These are phyloP conservation scores for Merops nubicus DNA, from an alignment of 2,113 vertebrate genomes.

Conservation along the genomic window DNA sequence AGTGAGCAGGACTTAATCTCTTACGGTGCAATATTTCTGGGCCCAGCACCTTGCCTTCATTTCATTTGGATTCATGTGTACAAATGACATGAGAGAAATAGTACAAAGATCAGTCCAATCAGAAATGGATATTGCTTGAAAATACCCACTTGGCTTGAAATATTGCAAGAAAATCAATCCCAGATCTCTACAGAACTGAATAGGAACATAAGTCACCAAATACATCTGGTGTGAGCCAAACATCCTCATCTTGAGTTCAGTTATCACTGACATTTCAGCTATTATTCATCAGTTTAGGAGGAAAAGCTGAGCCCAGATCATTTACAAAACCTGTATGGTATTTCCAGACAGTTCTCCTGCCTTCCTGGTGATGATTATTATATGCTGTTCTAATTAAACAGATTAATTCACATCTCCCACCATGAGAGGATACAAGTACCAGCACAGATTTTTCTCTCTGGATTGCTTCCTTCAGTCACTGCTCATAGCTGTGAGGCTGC, in stretches of 20 bases:
- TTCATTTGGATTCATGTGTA: not conserved
- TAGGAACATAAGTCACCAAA: not conserved
- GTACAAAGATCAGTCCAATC: not conserved
- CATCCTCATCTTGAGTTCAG: not conserved
- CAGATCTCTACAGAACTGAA: not conserved
- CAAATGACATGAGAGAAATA: not conserved
- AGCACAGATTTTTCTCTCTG: not conserved
- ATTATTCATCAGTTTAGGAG: not conserved
- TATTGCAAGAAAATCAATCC: not conserved
- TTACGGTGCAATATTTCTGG: not conserved
- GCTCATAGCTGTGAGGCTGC: not conserved
- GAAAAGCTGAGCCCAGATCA: not conserved
- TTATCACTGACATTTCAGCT: not conserved
- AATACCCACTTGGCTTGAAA: not conserved
- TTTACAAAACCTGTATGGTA: not conserved
- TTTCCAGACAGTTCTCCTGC: not conserved
- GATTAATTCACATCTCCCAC: conserved; percentile 24
- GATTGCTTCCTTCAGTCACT: not conserved
- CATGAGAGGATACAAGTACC: not conserved
- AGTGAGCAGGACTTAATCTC: not conserved
- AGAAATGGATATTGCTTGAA: not conserved
- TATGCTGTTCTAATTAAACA: conserved; percentile 35
- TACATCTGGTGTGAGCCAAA: not conserved
- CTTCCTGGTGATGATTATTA: conserved; percentile 26
- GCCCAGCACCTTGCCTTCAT: not conserved